Percentiles rank a stretch among this genome's conserved stretches.
These are phyloP conservation scores for Mellilla xanthometata DNA, from an alignment of 2,888 invertebrate species.

Conservation along the genomic window DNA sequence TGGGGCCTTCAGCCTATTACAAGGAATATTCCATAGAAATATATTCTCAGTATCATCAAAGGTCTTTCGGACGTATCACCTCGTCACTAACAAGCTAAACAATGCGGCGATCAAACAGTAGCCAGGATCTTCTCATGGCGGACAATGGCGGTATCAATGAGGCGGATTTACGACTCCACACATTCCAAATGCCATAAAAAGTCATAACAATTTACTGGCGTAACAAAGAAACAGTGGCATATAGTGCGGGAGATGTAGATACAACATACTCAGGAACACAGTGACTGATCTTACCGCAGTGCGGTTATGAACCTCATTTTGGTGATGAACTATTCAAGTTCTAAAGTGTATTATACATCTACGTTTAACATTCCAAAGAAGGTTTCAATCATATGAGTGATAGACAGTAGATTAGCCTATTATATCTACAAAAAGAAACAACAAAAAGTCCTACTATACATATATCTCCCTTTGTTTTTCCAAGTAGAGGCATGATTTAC, in stretches of 20 bases:
- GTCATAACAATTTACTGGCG: constrained; percentile 73
- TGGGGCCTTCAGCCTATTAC: no score
- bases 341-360: no score
- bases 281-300: neutral
- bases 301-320: no score
- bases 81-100: constrained; percentile 49
- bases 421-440: no score
- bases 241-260: constrained; percentile 73
- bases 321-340: no score
- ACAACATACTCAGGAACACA: neutral
- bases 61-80: constrained; percentile 44
- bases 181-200: constrained; percentile 68
- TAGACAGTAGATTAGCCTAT: no score
- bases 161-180: constrained; percentile 66
- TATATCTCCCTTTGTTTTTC: no score
- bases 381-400: no score
- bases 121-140: constrained; percentile 50
- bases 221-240: constrained; percentile 74
- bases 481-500: no score
- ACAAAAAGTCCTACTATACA: no score
- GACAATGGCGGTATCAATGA: constrained; percentile 63
- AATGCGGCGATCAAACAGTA: constrained; percentile 49
- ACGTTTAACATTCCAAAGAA: no score
- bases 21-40: no score
- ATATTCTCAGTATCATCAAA: constrained; percentile 11